Evolutionary conservation across 2,888 invertebrate species (phyloP), one percentile per base, ranked within the genome.

Genomic region (Philhelius pedissequus): DNA sequence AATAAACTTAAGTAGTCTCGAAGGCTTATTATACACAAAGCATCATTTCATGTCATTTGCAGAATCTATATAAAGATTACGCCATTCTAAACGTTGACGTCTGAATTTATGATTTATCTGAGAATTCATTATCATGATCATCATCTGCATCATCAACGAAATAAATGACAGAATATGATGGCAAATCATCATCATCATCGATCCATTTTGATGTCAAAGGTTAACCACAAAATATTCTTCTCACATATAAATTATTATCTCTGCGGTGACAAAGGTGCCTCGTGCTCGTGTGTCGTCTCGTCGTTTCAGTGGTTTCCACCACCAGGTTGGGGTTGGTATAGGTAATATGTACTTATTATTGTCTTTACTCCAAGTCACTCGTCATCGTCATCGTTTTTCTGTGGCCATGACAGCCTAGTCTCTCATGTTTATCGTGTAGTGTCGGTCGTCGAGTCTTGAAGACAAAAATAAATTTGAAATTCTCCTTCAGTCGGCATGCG

Each of bases 11-110:
- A 0, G n/a, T 38, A n/a, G 38, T n/a, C 35, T 35, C 5, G 5
- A 1, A 50, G 50, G 32, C n/a, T 18, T 56, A n/a, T n/a, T n/a
- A 6, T 15, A 40, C 7, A 40, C 7, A 40, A 15, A 40, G 0
- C n/a, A n/a, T 52, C 52, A 64, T 62, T 74, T 62, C 40, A 58
- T 43, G 18, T 70, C 43, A 9, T 75, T 75, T 38, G 32, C 13
- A 30, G 50, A 32, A 81, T 70, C 64, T 81, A 43, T 75, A 81
- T 81, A 81, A 75, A 75, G 18, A 81, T 81, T 81, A 81, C 70
- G 70, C 80, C 69, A 81, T 75, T 32, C 45, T 15, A 18, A 6
- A 45, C 20, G 20, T 45, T 45, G n/a, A n/a, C n/a, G n/a, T n/a
- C n/a, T n/a, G 45, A n/a, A n/a, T 60, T 38, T 3, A 9, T 4